Evolutionary conservation across 2,888 invertebrate species (phyloP).

Genomic region (Aleiodes leptofemur): DNA sequence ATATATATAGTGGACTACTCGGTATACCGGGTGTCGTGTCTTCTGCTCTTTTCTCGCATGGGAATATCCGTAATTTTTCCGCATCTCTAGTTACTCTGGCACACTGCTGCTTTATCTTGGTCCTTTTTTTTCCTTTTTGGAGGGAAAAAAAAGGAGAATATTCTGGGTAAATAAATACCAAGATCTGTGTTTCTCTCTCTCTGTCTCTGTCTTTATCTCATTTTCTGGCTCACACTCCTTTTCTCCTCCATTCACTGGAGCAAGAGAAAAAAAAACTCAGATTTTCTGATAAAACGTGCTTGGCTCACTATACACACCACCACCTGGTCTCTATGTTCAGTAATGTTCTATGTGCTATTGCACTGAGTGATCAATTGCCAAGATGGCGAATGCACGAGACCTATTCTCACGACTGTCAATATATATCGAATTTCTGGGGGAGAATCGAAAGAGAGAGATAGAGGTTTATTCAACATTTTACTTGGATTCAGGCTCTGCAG

Average conservation of each 20-base stretch:
- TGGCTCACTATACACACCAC: slow-evolving; percentile 49
- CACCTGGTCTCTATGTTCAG: slow-evolving; percentile 51
- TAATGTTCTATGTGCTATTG: slow-evolving; percentile 40
- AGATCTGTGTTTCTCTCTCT: not conserved
- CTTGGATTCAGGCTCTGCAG: too few relatives aligned
- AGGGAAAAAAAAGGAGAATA: slow-evolving; percentile 2
- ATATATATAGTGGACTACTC: slow-evolving; percentile 44
- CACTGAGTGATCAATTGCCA: slow-evolving; percentile 53
- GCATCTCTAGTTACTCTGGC: slow-evolving; percentile 16
- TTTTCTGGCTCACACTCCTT: slow-evolving; percentile 35
- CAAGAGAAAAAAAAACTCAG: slow-evolving; percentile 39
- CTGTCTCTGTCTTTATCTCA: slow-evolving; percentile 37
- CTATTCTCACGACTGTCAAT: slow-evolving; percentile 51
- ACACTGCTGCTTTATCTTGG: slow-evolving; percentile 3
- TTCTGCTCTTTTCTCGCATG: slow-evolving; percentile 24
- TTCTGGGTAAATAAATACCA: slow-evolving; percentile 40
- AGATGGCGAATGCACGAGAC: slow-evolving; percentile 48
- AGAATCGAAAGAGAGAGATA: not conserved
- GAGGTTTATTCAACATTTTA: too few relatives aligned
- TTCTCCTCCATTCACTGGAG: slow-evolving; percentile 35
- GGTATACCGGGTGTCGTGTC: slow-evolving; percentile 55
- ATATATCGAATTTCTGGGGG: slow-evolving; percentile 17
- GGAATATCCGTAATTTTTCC: slow-evolving; percentile 22
- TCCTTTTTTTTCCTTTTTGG: slow-evolving; percentile 2
- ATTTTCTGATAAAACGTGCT: slow-evolving; percentile 56